Base-by-base conservation (phyloP, 2,888 invertebrate species). In the Disparrhopalites patrizii region DNA sequence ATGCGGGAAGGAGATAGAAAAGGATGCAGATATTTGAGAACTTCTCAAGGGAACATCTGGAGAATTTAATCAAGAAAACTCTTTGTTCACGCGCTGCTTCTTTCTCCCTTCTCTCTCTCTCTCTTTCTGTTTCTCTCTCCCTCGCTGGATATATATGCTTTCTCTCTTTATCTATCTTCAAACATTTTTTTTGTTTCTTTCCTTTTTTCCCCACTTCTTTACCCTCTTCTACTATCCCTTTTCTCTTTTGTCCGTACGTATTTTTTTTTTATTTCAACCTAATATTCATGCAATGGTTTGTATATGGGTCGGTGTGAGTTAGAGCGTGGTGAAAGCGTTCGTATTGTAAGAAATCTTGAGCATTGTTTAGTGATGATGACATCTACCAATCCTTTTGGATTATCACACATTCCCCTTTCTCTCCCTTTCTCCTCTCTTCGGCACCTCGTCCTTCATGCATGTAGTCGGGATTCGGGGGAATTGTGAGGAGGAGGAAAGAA, bases 61-160 rank as follows among this genome's bases (percentile, higher is more conserved):
- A 61, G 61, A 61, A 61, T 61, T 61, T 61, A 61, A 61, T 61
- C 61, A 61, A 61, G 61, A 61, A 51, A 61, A 61, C 52, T 61
- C 61, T 51, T 51, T 60, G 47, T 60, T 47, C 50, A 57, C 43
- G 57, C 60, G 27, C 60, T 60, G 31, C 50, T 43, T 27, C 27
- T 25, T 36, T n/a, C n/a, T n/a, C n/a, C 43, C 23, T 51, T 25
- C 23, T 13, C 13, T 55, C 18, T 28, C 33, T 28, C 20, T 55
- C 54, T 55, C 18, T 18, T 20, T 55, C 28, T 47, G 23, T 47
- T 25, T 47, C 47, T 8, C 47, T 20, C 52, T 28, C 15, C 18
- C 54, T 55, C 31, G 8, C 31, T 31, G 18, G 3, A 30, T 55
- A n/a, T n/a, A n/a, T n/a, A n/a, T 20, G n/a, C 50, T 30, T 23